Base-by-base conservation (phyloP, 2,888 invertebrate genomes). In the Ophion costatus region DNA sequence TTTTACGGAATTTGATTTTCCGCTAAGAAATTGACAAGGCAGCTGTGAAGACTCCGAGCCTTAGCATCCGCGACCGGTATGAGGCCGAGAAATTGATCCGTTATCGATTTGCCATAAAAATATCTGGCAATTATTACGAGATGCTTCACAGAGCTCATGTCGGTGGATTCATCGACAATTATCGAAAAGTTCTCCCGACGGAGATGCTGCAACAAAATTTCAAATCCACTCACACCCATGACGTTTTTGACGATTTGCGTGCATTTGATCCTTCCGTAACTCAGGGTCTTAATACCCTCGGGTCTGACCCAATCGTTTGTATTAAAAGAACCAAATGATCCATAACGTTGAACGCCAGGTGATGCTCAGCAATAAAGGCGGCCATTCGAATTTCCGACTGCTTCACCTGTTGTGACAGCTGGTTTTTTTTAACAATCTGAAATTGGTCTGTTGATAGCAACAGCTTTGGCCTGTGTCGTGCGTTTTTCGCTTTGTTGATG, bases 321-420 rank as follows among this genome's bases (percentile, higher is more conserved):
- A 90, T 84, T n/a, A 87, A 56, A 42, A 83, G 71, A n/a, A 85
- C 76, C 66, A 89, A 82, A 85, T 89, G 90, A 63, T 87, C 86
- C 33, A 87, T 82, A n/a, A 86, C 57, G 71, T 71, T 81, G 66
- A 90, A 88, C 45, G 90, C 87, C 24, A 90, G 59, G 61, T 89
- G 88, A 78, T 90, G 89, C 78, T 89, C 89, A 24, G 87, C 88
- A 59, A 89, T 64, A 67, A 89, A 88, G 24, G 86, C 82, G 57
- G 82, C 71, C 20, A 88, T 42, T 11, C 74, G 66, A 66, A 89
- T 80, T 85, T 88, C 89, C 24, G 61, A 84, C 71, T 74, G 81
- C 82, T 88, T 87, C 42, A 85, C 76, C 77, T 51, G 66, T 11
- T 73, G 71, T 38, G 45, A 59, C 56, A 20, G 33, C 29, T 22